A percentile compares a stretch with the other conserved stretches of the same genome.
Conservation (phyloP, 35 echinoderm and acorn worm genomes). For the Heliocidaris tuberculata region DNA sequence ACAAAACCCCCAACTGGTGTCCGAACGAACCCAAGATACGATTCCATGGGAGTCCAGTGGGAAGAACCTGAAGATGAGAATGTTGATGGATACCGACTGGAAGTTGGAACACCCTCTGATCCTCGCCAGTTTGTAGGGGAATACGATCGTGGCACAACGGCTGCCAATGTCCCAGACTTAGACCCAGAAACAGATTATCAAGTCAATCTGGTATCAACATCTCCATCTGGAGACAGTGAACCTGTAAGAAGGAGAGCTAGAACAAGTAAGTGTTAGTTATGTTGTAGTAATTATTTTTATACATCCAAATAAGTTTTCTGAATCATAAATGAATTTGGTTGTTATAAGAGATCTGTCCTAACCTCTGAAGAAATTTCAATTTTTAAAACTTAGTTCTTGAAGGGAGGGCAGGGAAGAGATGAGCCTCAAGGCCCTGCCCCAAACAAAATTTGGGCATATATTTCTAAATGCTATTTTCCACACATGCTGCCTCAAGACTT, state of each 20-base stretch:
- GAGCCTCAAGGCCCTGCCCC: too few species aligned
- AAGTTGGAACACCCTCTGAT: slow-evolving; percentile 9
- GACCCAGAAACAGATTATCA: slow-evolving; percentile 2
- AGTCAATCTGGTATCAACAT: neutral
- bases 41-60: neutral
- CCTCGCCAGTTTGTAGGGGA: neutral
- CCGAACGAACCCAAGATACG: neutral
- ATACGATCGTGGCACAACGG: neutral
- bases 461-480: too few species aligned
- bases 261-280: neutral
- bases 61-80: neutral
- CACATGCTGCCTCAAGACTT: too few species aligned
- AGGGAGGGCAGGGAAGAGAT: too few species aligned
- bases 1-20: neutral
- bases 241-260: slow-evolving; percentile 14
- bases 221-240: neutral
- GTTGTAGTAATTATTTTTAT: too few species aligned
- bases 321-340: too few species aligned
- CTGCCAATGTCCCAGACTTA: neutral
- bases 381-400: too few species aligned
- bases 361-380: too few species aligned
- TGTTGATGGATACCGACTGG: neutral
- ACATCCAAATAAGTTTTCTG: too few species aligned
- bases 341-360: too few species aligned
- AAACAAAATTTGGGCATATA: too few species aligned